phyloP scores from a whole-genome alignment of 2,888 invertebrate species.

The Fissipunctia ypsillon region DNA sequence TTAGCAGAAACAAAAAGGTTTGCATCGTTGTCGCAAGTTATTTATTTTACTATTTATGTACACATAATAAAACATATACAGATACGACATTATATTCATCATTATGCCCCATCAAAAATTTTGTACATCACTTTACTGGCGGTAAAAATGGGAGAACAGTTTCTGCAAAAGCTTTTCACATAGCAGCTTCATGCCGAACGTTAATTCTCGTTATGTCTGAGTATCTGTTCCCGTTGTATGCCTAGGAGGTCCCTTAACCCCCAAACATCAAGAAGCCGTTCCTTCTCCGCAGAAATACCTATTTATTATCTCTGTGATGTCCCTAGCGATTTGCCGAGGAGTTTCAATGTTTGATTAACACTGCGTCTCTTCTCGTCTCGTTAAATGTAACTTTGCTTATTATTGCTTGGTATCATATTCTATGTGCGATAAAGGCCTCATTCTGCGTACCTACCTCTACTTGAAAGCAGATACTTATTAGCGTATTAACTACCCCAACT shows the following conservation, averaged over 20 bases:
- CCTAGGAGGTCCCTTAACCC: background rate
- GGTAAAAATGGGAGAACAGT: background rate
- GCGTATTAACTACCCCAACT: background rate
- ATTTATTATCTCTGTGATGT: background rate
- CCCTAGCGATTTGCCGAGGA: background rate
- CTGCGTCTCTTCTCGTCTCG: background rate
- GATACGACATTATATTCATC: too few relatives aligned
- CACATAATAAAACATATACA: too few relatives aligned
- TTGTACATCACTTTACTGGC: too few relatives aligned
- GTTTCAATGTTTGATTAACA: background rate
- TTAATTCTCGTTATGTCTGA: background rate
- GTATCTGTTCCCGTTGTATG: background rate
- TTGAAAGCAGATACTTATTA: background rate
- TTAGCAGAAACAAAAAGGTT: background rate
- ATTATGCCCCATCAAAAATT: too few relatives aligned
- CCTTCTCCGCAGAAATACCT: background rate
- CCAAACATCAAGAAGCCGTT: background rate
- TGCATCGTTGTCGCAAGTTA: background rate
- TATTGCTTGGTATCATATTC: constrained; percentile 1
- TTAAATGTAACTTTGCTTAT: background rate
- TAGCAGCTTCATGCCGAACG: background rate
- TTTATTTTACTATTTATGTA: too few relatives aligned
- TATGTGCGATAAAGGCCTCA: background rate
- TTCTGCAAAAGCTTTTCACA: background rate
- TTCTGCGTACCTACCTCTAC: background rate